These are phyloP conservation scores for Drosophila mojavensis DNA, from an alignment of 1,140 invertebrate genomes.

Conservation along the genomic window DNA sequence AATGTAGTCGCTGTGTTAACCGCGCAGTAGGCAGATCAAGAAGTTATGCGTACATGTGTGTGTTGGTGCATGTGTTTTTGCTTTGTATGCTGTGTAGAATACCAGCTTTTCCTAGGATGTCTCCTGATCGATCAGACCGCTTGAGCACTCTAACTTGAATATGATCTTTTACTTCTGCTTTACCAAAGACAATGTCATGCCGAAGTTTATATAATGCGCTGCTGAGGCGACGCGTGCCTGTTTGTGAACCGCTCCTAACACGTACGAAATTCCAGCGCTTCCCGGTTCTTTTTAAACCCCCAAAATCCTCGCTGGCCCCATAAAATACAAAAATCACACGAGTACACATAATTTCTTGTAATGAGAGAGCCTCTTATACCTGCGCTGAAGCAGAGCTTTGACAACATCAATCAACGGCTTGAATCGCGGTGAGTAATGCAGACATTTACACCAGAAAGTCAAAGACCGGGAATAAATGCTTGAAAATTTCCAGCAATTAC, in stretches of 20 bases:
- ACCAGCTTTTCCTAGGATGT: too few relatives aligned
- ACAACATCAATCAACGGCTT: conserved; percentile 62
- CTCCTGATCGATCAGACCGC: too few relatives aligned
- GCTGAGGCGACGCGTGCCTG: conserved; percentile 18
- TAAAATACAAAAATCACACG: conserved; percentile 19
- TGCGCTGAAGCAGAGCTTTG: conserved; percentile 33
- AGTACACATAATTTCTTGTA: conserved; percentile 36
- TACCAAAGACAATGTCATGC: not conserved
- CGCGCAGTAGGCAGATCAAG: too few relatives aligned
- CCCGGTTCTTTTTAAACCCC: conserved; percentile 41
- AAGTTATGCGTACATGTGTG: too few relatives aligned
- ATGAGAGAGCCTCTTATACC: conserved; percentile 10
- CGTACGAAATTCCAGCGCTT: conserved; percentile 21
- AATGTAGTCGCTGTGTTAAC: too few relatives aligned
- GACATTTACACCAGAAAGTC: conserved; percentile 34
- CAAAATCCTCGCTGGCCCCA: conserved; percentile 15
- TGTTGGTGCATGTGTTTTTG: too few relatives aligned
- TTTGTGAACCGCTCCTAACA: not conserved
- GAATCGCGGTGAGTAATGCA: conserved; percentile 60
- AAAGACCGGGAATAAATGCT: conserved; percentile 63
- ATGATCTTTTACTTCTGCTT: not conserved
- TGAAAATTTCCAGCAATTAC: conserved; percentile 51
- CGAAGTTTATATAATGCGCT: not conserved
- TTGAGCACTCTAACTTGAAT: too few relatives aligned
- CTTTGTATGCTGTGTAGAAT: too few relatives aligned